phyloP scores from a whole-genome alignment of 2,113 vertebrate species.

The Gila orcuttii region DNA sequence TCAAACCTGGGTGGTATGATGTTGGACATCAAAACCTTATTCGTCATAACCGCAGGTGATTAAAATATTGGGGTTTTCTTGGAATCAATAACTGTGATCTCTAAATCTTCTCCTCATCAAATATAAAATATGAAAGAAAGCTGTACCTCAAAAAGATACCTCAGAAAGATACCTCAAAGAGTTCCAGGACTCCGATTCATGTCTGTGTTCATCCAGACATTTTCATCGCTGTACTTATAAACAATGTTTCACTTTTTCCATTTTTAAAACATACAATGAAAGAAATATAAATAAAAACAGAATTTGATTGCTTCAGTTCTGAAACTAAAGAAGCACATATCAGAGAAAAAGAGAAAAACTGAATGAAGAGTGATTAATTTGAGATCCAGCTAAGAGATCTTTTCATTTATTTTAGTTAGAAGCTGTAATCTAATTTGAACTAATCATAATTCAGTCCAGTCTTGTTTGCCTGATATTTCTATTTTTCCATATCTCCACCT shows the following conservation, averaged over 20 bases:
- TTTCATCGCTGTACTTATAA: slow-evolving; percentile 25
- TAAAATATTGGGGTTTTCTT: not conserved
- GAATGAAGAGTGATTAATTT: not conserved
- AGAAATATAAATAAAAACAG: not conserved
- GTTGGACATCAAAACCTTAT: not conserved
- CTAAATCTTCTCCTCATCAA: not conserved
- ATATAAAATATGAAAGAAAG: slow-evolving; percentile 25
- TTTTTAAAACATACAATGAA: not conserved
- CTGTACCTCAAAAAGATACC: not conserved
- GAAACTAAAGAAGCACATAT: not conserved
- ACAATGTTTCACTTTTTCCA: not conserved
- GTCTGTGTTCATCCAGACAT: not conserved
- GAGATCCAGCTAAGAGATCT: not conserved
- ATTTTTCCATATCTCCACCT: slow-evolving; percentile 4
- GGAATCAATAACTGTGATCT: not conserved
- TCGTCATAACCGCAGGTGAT: slow-evolving; percentile 14
- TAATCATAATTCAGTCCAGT: slow-evolving; percentile 39
- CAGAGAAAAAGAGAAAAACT: not conserved
- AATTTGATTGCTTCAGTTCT: not conserved
- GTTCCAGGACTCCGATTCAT: not conserved
- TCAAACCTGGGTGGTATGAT: not conserved
- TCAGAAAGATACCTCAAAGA: not conserved
- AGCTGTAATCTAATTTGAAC: slow-evolving; percentile 52
- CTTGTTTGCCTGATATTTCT: slow-evolving; percentile 20
- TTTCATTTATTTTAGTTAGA: slow-evolving; percentile 28